These are phyloP conservation scores for Donacobius atricapilla DNA, from an alignment of 2,113 vertebrate genomes.

Conservation along the genomic window DNA sequence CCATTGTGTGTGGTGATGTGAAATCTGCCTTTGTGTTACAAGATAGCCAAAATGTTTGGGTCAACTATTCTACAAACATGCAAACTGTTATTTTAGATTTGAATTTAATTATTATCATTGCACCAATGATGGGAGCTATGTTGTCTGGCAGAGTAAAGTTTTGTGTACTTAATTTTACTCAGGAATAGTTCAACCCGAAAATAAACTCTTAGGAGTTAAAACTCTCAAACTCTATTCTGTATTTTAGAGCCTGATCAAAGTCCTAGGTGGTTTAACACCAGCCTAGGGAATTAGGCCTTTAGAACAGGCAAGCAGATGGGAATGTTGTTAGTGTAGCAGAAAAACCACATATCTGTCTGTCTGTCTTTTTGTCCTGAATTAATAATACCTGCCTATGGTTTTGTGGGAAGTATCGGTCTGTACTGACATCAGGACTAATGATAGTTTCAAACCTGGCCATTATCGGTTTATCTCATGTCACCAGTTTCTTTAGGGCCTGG, in stretches of 20 bases:
- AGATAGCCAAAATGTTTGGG: background rate
- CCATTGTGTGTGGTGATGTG: fast-evolving
- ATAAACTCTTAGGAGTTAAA: background rate
- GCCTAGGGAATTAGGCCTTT: background rate
- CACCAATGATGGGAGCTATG: background rate
- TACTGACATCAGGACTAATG: background rate
- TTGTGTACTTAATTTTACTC: background rate
- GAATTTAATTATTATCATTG: background rate
- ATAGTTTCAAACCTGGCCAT: background rate
- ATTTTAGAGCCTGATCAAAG: background rate
- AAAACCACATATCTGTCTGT: background rate
- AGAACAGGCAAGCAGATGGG: background rate
- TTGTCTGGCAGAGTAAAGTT: background rate
- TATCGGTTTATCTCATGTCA: background rate
- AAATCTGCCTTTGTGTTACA: background rate
- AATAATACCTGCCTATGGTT: background rate
- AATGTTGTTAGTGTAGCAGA: background rate
- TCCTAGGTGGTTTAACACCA: background rate
- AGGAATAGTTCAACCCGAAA: background rate
- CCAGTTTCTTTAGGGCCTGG: background rate
- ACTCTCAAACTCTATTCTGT: background rate
- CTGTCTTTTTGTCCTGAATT: background rate
- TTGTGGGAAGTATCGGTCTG: background rate
- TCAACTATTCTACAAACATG: background rate
- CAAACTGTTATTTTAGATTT: background rate